These are phyloP conservation scores for Anisognathus igniventris DNA, from an alignment of 2,797 vertebrate genomes.

Conservation along the genomic window DNA sequence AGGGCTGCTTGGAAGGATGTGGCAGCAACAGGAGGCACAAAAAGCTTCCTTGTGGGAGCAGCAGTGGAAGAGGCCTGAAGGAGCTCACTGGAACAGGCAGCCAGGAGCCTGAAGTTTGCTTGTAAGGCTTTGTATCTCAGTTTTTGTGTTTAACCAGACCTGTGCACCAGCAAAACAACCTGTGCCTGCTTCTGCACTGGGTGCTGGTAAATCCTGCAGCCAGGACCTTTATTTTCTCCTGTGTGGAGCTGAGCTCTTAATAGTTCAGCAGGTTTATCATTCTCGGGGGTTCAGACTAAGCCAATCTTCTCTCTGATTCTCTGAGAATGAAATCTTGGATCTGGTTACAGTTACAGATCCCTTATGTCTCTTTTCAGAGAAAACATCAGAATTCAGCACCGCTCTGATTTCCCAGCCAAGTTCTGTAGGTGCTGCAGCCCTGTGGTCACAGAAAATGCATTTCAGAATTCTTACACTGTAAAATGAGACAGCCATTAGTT, in stretches of 20 bases:
- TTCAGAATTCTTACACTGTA: neutral
- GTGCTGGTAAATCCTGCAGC: neutral
- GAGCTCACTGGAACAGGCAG: neutral
- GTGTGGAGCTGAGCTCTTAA: neutral
- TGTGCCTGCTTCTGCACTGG: neutral
- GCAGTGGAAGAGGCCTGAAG: neutral
- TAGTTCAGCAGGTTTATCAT: neutral
- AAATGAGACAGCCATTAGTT: neutral
- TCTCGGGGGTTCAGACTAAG: slow-evolving; percentile 6
- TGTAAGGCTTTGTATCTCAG: neutral
- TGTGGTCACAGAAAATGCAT: neutral
- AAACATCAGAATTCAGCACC: neutral
- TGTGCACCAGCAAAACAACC: neutral
- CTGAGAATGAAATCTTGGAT: neutral
- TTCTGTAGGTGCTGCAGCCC: neutral
- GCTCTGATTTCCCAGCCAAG: neutral
- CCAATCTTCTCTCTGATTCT: slow-evolving; percentile 7
- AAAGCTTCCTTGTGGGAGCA: neutral
- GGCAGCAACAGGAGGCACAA: neutral
- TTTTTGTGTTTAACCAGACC: neutral
- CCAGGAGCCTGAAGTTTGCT: neutral
- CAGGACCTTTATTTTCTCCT: neutral
- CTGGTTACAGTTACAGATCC: slow-evolving; percentile 23
- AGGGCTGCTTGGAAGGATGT: neutral
- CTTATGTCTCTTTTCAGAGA: slow-evolving; percentile 12